Percentiles rank a stretch among this genome's conserved stretches.
Conservation (phyloP, 2,797 vertebrate species). For the Neosilurus hyrtlii region DNA sequence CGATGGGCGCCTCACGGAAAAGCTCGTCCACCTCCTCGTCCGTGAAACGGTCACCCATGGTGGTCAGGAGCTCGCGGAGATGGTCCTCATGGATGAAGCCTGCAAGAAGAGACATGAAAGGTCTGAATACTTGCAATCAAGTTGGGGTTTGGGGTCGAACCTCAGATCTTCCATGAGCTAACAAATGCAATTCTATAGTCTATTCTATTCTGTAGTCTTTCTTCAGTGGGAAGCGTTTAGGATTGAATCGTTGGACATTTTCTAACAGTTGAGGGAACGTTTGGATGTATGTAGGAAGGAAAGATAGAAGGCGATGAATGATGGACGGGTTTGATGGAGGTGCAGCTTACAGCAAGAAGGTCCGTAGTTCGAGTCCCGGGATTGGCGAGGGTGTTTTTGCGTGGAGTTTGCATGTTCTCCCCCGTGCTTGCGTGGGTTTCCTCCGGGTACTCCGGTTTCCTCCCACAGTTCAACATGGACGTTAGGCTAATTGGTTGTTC, state of each 20-base stretch:
- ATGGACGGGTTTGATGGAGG: not conserved
- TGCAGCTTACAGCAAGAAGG: too few relatives aligned
- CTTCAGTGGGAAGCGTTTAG: not conserved
- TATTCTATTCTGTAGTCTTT: too few relatives aligned
- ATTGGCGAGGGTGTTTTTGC: too few relatives aligned
- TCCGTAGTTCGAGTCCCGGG: too few relatives aligned
- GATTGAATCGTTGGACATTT: too few relatives aligned
- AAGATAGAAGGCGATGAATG: not conserved
- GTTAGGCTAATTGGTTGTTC: too few relatives aligned
- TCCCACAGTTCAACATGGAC: too few relatives aligned
- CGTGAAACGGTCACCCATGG: constrained; percentile 85
- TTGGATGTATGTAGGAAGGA: not conserved
- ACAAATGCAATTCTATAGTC: not conserved
- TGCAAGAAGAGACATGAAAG: not conserved
- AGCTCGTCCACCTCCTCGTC: constrained; percentile 86
- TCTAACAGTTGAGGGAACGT: not conserved
- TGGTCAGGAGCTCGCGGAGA: constrained; percentile 82
- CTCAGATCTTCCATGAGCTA: not conserved
- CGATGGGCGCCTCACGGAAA: constrained; percentile 83
- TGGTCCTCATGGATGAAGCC: constrained; percentile 79
- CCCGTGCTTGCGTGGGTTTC: too few relatives aligned
- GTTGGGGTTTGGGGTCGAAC: not conserved
- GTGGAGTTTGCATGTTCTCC: too few relatives aligned
- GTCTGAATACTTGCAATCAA: not conserved
- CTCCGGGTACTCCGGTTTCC: too few relatives aligned